Evolutionary conservation across 64 coral and sea anemone genomes (phyloP), one percentile per base, ranked within the genome.

Genomic region (Porites australiensis): DNA sequence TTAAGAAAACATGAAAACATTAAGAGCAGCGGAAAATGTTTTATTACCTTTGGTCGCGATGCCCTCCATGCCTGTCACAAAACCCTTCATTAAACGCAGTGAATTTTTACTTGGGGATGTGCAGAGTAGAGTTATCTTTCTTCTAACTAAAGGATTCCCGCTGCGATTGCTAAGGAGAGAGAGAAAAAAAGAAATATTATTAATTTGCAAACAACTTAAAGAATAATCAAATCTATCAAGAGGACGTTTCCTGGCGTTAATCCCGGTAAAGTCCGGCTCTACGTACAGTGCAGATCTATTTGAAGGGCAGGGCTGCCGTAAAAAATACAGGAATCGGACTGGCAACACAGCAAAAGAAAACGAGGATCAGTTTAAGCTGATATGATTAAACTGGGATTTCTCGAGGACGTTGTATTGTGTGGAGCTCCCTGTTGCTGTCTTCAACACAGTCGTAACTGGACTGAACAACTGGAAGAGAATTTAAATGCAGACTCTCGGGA

Each of bases 41-140:
- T 16, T 65, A 43, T 44, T 22, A 84, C 81, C 81, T 84, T 84
- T 84, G 8, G 81, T 22, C 14, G 61, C 8, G 48, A 84, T 69
- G 59, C 3, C 64, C 16, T 84, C 81, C 81, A 84, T 84, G 16
- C 47, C 51, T 2, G 63, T 48, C 47, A 8, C 63, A 63, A 84
- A 63, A 49, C 81, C 81, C 81, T 69, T 68, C 81, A 84, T 84
- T 61, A 48, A 84, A 84, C 44, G 45, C 79, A 44, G 8, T 49
- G 14, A 64, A 64, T 65, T 65, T 8, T 8, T 13, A 50, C 5
- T 67, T 50, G 23, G n/a, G 13, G 46, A 63, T 4, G 44, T 64
- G 2, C 48, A 19, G 21, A 63, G 44, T 22, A 68, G 45, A 67
- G 46, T 8, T 50, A 16, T 84, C 13, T 45, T 13, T 48, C 19